phyloP scores from a whole-genome alignment of 2,888 invertebrate species.

The Pediacus dermestoides region DNA sequence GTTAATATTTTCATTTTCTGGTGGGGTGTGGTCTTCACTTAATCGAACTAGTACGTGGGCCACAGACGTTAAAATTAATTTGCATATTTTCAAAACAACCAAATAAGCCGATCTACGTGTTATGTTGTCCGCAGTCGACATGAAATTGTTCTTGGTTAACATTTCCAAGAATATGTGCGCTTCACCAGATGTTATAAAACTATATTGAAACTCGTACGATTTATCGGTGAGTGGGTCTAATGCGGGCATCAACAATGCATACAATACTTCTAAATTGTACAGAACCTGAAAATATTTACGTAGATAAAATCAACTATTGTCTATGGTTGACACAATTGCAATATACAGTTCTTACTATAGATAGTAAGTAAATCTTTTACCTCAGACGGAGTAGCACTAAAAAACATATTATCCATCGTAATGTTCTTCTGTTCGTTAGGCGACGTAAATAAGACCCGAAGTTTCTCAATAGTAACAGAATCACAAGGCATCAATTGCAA shows the following conservation, averaged over 20 bases:
- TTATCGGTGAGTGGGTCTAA: conserved; percentile 71
- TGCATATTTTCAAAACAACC: conserved; percentile 82
- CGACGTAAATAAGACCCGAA: conserved; percentile 56
- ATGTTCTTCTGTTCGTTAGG: conserved; percentile 44
- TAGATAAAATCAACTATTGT: conserved; percentile 11
- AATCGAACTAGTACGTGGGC: conserved; percentile 69
- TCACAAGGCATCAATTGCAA: conserved; percentile 77
- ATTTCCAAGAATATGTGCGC: conserved; percentile 71
- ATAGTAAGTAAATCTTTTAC: conserved; percentile 48
- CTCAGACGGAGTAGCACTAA: conserved; percentile 68
- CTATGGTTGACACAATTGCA: conserved; percentile 1
- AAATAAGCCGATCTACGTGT: conserved; percentile 72
- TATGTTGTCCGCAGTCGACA: conserved; percentile 73
- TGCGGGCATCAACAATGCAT: conserved; percentile 90
- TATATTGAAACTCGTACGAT: conserved; percentile 66
- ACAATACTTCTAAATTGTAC: conserved; percentile 63
- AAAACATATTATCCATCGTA: conserved; percentile 63
- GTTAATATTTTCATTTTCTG: conserved; percentile 40
- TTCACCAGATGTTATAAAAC: conserved; percentile 64
- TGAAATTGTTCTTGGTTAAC: conserved; percentile 80
- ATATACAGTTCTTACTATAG: not conserved
- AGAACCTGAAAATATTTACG: conserved; percentile 62
- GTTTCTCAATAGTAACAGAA: conserved; percentile 52
- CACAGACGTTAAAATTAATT: conserved; percentile 82
- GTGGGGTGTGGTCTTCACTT: conserved; percentile 48